A percentile compares a stretch with the other conserved stretches of the same genome.
Conservation (phyloP, 1,140 invertebrate genomes). For the Plutomurus gul region DNA sequence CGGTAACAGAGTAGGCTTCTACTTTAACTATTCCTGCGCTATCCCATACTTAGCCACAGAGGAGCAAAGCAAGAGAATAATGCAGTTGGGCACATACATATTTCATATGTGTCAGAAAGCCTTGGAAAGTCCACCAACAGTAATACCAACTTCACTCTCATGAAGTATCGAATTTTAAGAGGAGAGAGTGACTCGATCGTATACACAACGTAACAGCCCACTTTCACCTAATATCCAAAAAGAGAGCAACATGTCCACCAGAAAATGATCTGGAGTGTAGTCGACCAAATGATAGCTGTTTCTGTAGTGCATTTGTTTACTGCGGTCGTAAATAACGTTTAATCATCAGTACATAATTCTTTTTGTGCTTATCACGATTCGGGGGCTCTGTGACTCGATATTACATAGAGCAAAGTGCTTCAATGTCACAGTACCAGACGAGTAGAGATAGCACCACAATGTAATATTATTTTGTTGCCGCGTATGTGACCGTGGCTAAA, state of each 20-base stretch:
- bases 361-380: constrained; percentile 5
- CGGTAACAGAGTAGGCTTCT: too few relatives aligned
- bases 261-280: background rate
- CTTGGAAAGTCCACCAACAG: too few relatives aligned
- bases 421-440: background rate
- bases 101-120: background rate
- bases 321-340: background rate
- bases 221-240: background rate
- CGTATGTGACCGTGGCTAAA: too few relatives aligned
- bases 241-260: background rate
- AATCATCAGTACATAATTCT: constrained; percentile 25
- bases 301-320: background rate
- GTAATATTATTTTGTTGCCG: too few relatives aligned
- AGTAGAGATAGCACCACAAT: too few relatives aligned
- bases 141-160: too few relatives aligned
- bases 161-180: too few relatives aligned
- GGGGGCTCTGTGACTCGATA: background rate
- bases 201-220: background rate
- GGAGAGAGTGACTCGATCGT: too few relatives aligned
- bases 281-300: background rate
- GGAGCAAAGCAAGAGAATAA: background rate
- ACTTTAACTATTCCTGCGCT: too few relatives aligned
- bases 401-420: background rate
- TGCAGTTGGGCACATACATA: background rate
- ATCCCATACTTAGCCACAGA: too few relatives aligned